A percentile compares a stretch with the other conserved stretches of the same genome.
Conservation (phyloP, 2,888 invertebrate species). For the Didymodactylos carnosus region DNA sequence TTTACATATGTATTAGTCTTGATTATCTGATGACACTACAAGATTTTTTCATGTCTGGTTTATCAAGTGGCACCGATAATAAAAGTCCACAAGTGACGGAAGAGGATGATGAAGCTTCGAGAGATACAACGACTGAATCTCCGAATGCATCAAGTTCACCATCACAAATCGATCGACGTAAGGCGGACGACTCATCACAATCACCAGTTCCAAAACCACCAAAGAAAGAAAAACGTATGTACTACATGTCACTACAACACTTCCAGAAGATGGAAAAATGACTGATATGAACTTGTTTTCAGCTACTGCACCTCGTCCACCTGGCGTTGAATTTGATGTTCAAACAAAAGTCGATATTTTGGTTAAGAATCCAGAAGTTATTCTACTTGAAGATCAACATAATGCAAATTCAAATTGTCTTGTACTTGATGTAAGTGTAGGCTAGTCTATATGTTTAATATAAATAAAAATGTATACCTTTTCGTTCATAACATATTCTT, state of each 20-base stretch:
- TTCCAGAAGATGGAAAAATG: too few species aligned
- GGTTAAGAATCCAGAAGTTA: conserved; percentile 63
- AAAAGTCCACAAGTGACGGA: too few species aligned
- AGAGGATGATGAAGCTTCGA: too few species aligned
- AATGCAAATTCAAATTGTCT: conserved; percentile 54
- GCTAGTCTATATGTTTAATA: not conserved
- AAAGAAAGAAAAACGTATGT: too few species aligned
- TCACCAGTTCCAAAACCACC: too few species aligned
- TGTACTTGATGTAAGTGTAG: conserved; percentile 48
- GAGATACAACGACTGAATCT: too few species aligned
- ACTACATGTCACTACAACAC: too few species aligned
- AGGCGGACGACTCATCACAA: not conserved
- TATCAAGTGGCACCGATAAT: conserved; percentile 21
- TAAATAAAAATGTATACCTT: not conserved
- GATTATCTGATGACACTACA: conserved; percentile 69
- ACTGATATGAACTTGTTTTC: too few species aligned
- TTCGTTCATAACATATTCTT: not conserved
- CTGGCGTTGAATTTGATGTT: conserved; percentile 15
- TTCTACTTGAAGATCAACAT: conserved; percentile 60
- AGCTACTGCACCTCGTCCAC: too few species aligned
- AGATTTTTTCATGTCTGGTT: conserved; percentile 48
- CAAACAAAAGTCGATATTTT: conserved; percentile 49
- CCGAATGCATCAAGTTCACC: too few species aligned
- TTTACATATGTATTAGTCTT: conserved; percentile 70
- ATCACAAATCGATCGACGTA: not conserved